A percentile compares a stretch with the other conserved stretches of the same genome.
Conservation (phyloP, 2,113 vertebrate genomes). For the Hipposideros armiger region DNA sequence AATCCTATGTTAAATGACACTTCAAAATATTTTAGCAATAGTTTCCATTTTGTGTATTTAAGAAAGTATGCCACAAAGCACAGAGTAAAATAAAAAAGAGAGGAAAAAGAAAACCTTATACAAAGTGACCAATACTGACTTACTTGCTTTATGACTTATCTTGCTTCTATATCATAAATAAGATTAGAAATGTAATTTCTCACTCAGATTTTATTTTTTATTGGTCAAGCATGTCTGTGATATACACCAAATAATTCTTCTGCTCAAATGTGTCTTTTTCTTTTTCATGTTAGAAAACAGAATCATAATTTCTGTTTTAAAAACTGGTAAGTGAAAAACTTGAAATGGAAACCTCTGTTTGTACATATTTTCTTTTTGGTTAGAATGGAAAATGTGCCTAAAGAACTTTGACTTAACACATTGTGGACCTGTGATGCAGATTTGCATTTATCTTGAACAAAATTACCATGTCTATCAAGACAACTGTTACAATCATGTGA, state of each 20-base stretch:
- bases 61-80: slow-evolving; percentile 7
- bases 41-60: slow-evolving; percentile 26
- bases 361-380: neutral
- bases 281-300: slow-evolving; percentile 73
- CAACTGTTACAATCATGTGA: too few species aligned
- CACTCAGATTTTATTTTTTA: slow-evolving; percentile 50
- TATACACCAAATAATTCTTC: neutral
- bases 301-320: slow-evolving; percentile 52
- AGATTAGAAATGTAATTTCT: neutral
- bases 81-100: neutral
- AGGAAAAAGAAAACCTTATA: neutral
- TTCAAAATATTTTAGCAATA: neutral
- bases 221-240: neutral
- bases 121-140: neutral
- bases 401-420: neutral
- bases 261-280: slow-evolving; percentile 41
- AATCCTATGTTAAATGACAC: neutral
- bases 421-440: too few species aligned
- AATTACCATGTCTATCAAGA: too few species aligned
- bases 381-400: slow-evolving; percentile 45
- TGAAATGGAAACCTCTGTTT: slow-evolving; percentile 41
- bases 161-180: slow-evolving; percentile 6
- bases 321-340: neutral
- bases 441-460: too few species aligned
- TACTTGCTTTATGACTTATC: neutral